Percentiles rank a stretch among this genome's conserved stretches.
Conservation (phyloP, 1,140 invertebrate genomes). For the Ceratitis capitata region DNA sequence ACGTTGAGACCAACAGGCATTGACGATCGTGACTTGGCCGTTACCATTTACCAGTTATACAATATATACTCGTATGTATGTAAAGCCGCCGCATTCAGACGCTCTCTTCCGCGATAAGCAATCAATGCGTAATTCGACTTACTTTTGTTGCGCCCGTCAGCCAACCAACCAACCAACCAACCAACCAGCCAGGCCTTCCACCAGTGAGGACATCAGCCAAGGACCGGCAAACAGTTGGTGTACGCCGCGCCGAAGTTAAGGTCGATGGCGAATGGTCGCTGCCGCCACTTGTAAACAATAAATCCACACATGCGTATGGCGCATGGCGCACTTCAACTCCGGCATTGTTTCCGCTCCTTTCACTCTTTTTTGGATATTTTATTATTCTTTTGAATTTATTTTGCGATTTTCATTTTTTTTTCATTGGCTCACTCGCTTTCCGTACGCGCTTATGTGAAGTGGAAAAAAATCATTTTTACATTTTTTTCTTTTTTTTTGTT, state of each 20-base stretch:
- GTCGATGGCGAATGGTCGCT: background rate
- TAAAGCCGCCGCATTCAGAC: background rate
- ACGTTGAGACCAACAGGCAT: background rate
- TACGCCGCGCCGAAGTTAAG: background rate
- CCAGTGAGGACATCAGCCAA: no score
- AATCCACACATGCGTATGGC: slow-evolving; percentile 36
- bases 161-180: no score
- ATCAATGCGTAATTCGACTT: slow-evolving; percentile 43
- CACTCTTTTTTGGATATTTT: background rate
- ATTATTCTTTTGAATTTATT: background rate
- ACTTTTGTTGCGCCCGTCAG: slow-evolving; percentile 29
- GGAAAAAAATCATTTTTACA: background rate
- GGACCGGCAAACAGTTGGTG: background rate
- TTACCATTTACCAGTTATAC: background rate
- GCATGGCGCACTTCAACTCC: slow-evolving; percentile 11
- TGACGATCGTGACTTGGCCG: slow-evolving; percentile 10
- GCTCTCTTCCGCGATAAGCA: slow-evolving; percentile 42
- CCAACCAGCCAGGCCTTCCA: no score
- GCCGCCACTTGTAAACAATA: slow-evolving; percentile 30
- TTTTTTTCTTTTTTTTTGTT: no score
- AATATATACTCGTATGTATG: background rate
- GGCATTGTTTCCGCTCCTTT: slow-evolving; percentile 19
- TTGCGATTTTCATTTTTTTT: background rate
- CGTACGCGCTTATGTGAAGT: background rate
- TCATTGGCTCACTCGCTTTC: background rate